Percentiles rank a stretch among this genome's conserved stretches.
These are phyloP conservation scores for Astreopora myriophthalma DNA, from an alignment of 64 coral and sea anemone genomes.

Conservation along the genomic window DNA sequence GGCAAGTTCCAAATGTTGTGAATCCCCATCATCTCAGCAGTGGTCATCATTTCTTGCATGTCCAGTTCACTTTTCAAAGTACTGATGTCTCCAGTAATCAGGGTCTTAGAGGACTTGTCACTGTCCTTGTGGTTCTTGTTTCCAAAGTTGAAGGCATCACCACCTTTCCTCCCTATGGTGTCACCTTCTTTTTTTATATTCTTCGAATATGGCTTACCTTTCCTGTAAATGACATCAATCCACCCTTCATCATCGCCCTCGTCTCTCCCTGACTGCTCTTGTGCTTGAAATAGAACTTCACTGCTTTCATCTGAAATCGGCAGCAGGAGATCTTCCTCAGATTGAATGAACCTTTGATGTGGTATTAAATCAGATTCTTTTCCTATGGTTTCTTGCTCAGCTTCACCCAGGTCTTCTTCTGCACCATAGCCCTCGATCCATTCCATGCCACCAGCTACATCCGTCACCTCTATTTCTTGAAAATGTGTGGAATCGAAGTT, in stretches of 20 bases:
- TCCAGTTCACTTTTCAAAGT: not conserved
- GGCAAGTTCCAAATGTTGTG: slow-evolving; percentile 34
- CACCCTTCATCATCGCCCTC: slow-evolving; percentile 26
- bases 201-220: slow-evolving; percentile 35
- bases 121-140: too few relatives aligned
- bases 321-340: not conserved
- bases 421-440: too few relatives aligned
- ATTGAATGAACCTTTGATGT: not conserved
- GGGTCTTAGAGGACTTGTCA: too few relatives aligned
- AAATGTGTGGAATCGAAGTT: too few relatives aligned
- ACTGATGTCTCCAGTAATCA: not conserved
- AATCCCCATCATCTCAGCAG: not conserved
- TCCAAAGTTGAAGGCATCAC: too few relatives aligned
- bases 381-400: not conserved
- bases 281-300: not conserved
- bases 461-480: too few relatives aligned
- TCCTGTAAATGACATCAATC: not conserved
- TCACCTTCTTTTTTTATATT: too few relatives aligned
- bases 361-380: not conserved
- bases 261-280: not conserved
- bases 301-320: not conserved
- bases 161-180: too few relatives aligned
- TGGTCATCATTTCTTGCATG: not conserved
- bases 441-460: too few relatives aligned
- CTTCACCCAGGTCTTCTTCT: not conserved